Percentiles rank a stretch among this genome's conserved stretches.
Conservation (phyloP, 2,113 vertebrate genomes). For the Siniperca chuatsi region DNA sequence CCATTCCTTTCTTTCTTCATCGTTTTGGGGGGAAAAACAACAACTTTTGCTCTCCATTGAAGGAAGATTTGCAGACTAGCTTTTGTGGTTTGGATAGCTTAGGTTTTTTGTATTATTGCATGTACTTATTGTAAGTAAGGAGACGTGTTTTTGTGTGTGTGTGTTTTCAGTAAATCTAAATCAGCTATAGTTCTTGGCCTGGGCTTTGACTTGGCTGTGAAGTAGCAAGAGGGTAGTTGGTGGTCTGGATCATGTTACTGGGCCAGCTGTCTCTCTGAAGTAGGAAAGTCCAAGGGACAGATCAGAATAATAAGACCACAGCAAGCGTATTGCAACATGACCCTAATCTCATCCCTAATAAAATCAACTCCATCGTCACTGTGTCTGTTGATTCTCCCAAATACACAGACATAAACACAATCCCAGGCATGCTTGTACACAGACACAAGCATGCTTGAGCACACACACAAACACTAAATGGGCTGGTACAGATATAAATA, state of each 20-base stretch:
- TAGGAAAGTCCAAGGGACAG: conserved; percentile 65
- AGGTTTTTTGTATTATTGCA: conserved; percentile 13
- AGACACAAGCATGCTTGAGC: conserved; percentile 26
- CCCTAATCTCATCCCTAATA: conserved; percentile 78
- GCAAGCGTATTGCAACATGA: conserved; percentile 69
- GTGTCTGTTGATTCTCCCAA: conserved; percentile 67
- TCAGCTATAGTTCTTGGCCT: conserved; percentile 46
- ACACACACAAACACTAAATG: not conserved
- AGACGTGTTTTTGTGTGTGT: conserved; percentile 17
- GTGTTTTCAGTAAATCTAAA: conserved; percentile 45
- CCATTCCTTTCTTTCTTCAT: conserved; percentile 60
- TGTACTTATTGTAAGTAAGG: conserved; percentile 16
- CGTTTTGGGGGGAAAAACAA: conserved; percentile 45
- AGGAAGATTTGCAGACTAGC: conserved; percentile 21
- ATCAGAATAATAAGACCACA: conserved; percentile 70
- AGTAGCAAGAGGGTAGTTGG: conserved; percentile 65
- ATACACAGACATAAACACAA: conserved; percentile 64
- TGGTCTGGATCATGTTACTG: conserved; percentile 75
- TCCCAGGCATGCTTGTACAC: conserved; percentile 55
- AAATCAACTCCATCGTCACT: conserved; percentile 71
- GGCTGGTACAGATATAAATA: conserved; percentile 40
- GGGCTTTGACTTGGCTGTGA: conserved; percentile 63
- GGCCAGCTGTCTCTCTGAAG: conserved; percentile 77
- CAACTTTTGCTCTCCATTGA: conserved; percentile 33
- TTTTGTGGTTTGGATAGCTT: conserved; percentile 20